These are phyloP conservation scores for Trissoscelio sp. DNA, from an alignment of 2,888 invertebrate genomes.

Conservation along the genomic window DNA sequence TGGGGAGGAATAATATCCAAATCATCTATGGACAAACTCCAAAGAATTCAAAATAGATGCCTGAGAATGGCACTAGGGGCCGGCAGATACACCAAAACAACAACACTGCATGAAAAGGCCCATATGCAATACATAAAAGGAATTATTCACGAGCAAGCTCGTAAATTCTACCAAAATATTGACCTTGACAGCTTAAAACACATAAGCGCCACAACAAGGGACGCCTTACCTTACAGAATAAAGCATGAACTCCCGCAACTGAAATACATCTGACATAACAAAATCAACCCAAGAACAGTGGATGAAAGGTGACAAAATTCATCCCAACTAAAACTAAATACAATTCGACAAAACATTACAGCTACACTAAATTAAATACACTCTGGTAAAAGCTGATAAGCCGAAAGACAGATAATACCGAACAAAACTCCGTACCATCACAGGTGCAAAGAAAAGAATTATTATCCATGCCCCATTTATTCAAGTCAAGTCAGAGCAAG, in stretches of 20 bases:
- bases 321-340: not conserved
- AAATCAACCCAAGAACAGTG: not conserved
- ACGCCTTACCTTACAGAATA: slow-evolving; percentile 9
- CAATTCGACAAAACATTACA: not conserved
- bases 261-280: slow-evolving; percentile 24
- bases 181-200: not conserved
- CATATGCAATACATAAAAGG: slow-evolving; percentile 8
- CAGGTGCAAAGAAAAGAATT: no score
- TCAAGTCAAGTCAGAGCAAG: no score
- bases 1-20: slow-evolving; percentile 54
- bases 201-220: not conserved
- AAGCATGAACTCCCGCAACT: slow-evolving; percentile 26
- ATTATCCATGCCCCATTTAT: no score
- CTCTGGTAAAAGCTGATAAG: not conserved
- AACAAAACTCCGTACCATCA: no score
- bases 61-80: slow-evolving; percentile 48
- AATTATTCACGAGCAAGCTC: not conserved
- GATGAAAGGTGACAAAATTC: not conserved
- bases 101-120: slow-evolving; percentile 36
- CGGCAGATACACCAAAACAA: slow-evolving; percentile 13
- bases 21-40: slow-evolving; percentile 5
- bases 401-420: no score
- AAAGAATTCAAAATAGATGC: slow-evolving; percentile 59
- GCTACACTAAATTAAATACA: not conserved
- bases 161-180: not conserved